phyloP scores from a whole-genome alignment of 2,888 invertebrate species.

The Podabrus alpinus region DNA sequence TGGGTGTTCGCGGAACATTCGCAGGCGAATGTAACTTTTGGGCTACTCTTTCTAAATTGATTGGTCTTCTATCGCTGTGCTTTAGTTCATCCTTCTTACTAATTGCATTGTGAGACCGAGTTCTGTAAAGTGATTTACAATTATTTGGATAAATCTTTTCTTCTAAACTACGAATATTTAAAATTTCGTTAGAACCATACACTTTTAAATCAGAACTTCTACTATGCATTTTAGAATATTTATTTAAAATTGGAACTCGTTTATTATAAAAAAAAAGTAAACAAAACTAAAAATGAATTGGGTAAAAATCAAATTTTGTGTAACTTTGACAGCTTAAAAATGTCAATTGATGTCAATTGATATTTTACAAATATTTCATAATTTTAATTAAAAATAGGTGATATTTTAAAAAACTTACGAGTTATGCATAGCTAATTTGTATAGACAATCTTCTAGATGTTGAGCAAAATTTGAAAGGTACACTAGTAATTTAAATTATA shows the following conservation, averaged over 20 bases:
- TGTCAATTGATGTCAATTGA: background rate
- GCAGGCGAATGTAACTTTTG: background rate
- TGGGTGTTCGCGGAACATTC: background rate
- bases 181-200: background rate
- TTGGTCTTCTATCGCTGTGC: background rate
- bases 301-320: background rate
- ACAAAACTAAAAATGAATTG: background rate
- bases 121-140: background rate
- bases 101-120: background rate
- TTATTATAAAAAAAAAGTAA: background rate
- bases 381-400: background rate
- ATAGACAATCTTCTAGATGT: background rate
- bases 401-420: background rate
- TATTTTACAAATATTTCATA: background rate
- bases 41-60: background rate
- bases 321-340: background rate
- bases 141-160: background rate
- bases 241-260: background rate
- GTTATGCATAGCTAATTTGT: background rate
- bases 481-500: background rate
- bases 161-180: background rate
- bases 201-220: background rate
- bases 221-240: background rate
- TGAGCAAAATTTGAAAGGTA: background rate
- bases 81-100: background rate